Evolutionary conservation across 2,797 vertebrate genomes (phyloP), one percentile per base, ranked within the genome.

Genomic region (Taenioides sp.): DNA sequence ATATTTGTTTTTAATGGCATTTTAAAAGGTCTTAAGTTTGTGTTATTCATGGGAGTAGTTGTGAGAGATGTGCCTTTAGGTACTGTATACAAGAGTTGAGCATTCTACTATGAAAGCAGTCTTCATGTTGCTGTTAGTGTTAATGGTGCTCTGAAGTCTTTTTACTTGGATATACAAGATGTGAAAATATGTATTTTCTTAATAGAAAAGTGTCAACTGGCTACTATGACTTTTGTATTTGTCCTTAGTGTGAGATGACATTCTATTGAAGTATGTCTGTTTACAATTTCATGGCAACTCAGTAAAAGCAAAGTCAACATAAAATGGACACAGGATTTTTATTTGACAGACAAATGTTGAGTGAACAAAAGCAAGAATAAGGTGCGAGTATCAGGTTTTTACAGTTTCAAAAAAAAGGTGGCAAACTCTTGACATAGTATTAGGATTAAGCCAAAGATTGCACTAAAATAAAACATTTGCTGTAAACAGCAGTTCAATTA

Each of bases 281-380:
- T 47, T 47, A 47, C 23, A 23, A 12, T 25, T 12, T 11, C 11
- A 25, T 4, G 12, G 3, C 17, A 62, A 34, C 27, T 34, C 7
- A 62, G 9, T 20, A 31, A 61, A 31, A 65, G 27, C 27, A 52
- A 66, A 52, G 23, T 43, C 5, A 66, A 7, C 10, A 23, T 27
- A 20, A 62, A 67, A 62, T 69, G 62, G 68, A 88, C 70, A 78
- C 77, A 80, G 40, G 58, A 76, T 78, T 80, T 92, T 91, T 91
- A 90, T 92, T 92, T 62, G 58, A 84, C 60, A 67, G 60, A 84
- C 60, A 67, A 78, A 70, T 70, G 40, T 67, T 59, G 16, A 49
- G 49, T 70, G 61, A 79, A 71, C 72, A 81, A 68, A 82, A 74
- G 66, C 59, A 77, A 80, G 25, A 74, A 52, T 70, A 70, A 73